Percentiles rank a stretch among this genome's conserved stretches.
These are phyloP conservation scores for Ochropleura plecta DNA, from an alignment of 2,888 invertebrate species.

Conservation along the genomic window DNA sequence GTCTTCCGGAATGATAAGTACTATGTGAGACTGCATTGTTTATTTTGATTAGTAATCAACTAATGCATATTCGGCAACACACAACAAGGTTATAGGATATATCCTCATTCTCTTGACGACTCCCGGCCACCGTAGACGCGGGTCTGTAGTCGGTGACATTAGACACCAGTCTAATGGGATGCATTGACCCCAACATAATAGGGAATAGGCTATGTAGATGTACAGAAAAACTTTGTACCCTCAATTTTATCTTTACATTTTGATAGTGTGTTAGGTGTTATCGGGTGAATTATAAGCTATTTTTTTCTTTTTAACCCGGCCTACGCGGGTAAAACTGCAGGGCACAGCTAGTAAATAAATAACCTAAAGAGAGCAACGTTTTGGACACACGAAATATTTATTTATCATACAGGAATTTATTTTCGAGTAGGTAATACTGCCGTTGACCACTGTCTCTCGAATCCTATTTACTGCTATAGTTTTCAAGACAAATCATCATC, in stretches of 20 bases:
- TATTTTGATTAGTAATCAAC: constrained; percentile 8
- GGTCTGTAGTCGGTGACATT: too few relatives aligned
- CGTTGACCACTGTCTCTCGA: background rate
- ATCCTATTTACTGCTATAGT: background rate
- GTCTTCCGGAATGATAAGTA: constrained; percentile 50
- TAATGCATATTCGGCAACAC: constrained; percentile 11
- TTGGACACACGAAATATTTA: background rate
- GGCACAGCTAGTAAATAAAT: background rate
- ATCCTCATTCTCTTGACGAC: background rate
- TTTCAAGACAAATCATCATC: background rate
- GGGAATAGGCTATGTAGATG: too few relatives aligned
- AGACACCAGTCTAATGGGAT: too few relatives aligned
- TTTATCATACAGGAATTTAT: background rate
- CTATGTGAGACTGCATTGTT: constrained; percentile 23
- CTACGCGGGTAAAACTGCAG: too few relatives aligned
- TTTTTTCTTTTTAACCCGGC: too few relatives aligned
- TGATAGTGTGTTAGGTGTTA: too few relatives aligned
- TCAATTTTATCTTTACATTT: too few relatives aligned
- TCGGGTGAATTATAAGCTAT: too few relatives aligned
- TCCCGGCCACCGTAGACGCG: too few relatives aligned
- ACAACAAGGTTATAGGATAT: background rate
- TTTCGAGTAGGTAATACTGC: background rate
- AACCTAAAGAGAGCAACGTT: background rate
- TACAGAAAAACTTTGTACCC: too few relatives aligned
- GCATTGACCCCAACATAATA: too few relatives aligned